Percentiles rank a stretch among this genome's conserved stretches.
Evolutionary conservation across 1,140 invertebrate genomes (phyloP).

Genomic region (Hydropsyche tenuis): DNA sequence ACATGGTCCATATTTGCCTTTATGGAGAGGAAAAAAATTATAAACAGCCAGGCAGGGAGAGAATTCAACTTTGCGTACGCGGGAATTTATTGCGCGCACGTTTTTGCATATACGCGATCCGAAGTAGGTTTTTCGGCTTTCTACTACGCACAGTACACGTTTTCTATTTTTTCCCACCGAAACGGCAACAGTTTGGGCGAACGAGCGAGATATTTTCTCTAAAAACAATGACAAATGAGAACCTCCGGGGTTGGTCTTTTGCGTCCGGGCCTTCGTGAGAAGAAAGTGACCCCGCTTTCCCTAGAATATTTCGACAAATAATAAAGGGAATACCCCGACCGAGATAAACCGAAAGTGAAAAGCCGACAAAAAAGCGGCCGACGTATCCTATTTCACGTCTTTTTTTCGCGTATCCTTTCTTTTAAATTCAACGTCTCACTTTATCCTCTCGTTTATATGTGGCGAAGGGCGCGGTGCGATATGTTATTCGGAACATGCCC

Average conservation of each 20-base stretch:
- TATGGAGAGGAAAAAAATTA: no score
- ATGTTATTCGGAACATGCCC: no score
- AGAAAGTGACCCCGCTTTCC: slow-evolving; percentile 9
- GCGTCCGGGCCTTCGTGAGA: no score
- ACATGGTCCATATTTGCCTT: no score
- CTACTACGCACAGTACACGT: neutral
- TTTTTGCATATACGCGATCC: slow-evolving; percentile 14
- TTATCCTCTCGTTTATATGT: neutral
- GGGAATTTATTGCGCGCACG: neutral
- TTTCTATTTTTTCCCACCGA: slow-evolving; percentile 1
- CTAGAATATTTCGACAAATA: slow-evolving; percentile 11
- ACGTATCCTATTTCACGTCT: slow-evolving; percentile 14
- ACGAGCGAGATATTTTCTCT: slow-evolving; percentile 15
- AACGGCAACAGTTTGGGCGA: slow-evolving; percentile 8
- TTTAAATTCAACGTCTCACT: slow-evolving; percentile 18
- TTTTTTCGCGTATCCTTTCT: no score
- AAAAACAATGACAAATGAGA: slow-evolving; percentile 26
- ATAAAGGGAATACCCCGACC: neutral
- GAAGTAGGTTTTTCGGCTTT: neutral
- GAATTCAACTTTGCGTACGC: no score
- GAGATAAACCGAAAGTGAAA: slow-evolving; percentile 14
- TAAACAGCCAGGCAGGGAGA: no score
- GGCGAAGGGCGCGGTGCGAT: no score
- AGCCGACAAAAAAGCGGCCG: slow-evolving; percentile 12
- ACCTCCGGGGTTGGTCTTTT: no score